Percentiles rank a stretch among this genome's conserved stretches.
These are phyloP conservation scores for Phasianus colchicus DNA, from an alignment of 2,113 vertebrate genomes.

Conservation along the genomic window DNA sequence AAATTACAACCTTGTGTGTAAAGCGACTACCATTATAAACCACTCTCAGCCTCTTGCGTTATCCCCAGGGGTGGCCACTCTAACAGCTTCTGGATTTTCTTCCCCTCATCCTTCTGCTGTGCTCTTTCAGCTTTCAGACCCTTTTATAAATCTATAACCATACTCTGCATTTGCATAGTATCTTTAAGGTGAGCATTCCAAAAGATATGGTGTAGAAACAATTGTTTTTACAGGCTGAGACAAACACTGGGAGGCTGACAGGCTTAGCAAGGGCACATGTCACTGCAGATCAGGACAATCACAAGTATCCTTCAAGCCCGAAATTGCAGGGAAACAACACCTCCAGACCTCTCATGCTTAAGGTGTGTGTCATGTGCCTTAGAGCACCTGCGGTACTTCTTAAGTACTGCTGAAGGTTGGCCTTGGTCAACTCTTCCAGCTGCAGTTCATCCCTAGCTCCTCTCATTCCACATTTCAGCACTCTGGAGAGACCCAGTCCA, in stretches of 20 bases:
- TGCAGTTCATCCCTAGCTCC: neutral
- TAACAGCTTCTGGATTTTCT: conserved; percentile 33
- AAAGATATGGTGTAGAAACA: neutral
- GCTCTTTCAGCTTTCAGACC: neutral
- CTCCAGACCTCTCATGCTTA: neutral
- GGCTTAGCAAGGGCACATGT: neutral
- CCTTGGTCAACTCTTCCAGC: neutral
- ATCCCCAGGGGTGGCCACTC: neutral
- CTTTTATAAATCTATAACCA: neutral
- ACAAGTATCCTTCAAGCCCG: neutral
- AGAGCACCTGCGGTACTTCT: neutral
- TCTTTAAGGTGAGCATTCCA: neutral
- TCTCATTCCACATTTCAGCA: neutral
- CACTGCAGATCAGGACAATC: neutral
- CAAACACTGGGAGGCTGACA: neutral
- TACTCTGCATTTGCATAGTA: neutral
- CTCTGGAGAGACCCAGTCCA: neutral
- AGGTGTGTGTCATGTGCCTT: neutral
- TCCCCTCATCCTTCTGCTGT: neutral
- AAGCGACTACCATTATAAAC: conserved; percentile 62
- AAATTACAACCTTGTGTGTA: conserved; percentile 66
- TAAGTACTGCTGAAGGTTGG: neutral
- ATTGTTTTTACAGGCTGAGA: neutral
- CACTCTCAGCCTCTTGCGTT: conserved; percentile 47
- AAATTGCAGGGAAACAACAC: neutral